Percentiles rank a stretch among this genome's conserved stretches.
Conservation (phyloP, 2,113 vertebrate species). For the Heloderma charlesbogerti region DNA sequence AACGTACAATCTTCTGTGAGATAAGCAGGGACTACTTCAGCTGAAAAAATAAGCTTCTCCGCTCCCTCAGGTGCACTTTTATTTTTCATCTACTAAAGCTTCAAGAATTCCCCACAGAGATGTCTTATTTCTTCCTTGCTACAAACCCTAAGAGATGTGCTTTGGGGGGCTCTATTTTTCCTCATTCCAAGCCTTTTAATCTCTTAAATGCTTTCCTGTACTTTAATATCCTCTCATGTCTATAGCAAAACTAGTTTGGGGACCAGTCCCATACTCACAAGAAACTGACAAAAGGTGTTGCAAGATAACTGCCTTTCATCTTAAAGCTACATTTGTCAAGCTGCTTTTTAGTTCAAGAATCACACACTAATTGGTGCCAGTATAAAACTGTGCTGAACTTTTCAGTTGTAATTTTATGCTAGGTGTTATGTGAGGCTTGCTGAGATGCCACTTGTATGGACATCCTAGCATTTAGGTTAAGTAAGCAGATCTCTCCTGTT, state of each 20-base stretch:
- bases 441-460: background rate
- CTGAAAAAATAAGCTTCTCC: conserved; percentile 31
- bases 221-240: conserved; percentile 24
- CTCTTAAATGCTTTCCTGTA: background rate
- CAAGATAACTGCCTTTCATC: background rate
- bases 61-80: background rate
- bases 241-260: conserved; percentile 15
- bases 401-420: background rate
- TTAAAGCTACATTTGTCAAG: conserved; percentile 1
- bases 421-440: background rate
- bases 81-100: conserved; percentile 39
- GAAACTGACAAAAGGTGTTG: background rate
- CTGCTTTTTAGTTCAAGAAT: conserved; percentile 9
- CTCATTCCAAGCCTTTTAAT: background rate
- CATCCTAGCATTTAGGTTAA: background rate
- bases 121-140: conserved; percentile 3
- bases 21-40: conserved; percentile 36
- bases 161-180: conserved; percentile 9
- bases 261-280: background rate
- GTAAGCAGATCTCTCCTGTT: background rate
- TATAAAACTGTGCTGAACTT: background rate
- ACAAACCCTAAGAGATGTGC: conserved; percentile 16
- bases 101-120: conserved; percentile 17
- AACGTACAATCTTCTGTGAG: conserved; percentile 45
- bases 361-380: background rate